Evolutionary conservation across 2,888 invertebrate species (phyloP), one percentile per base, ranked within the genome.

Genomic region (Syrista parreyssii): DNA sequence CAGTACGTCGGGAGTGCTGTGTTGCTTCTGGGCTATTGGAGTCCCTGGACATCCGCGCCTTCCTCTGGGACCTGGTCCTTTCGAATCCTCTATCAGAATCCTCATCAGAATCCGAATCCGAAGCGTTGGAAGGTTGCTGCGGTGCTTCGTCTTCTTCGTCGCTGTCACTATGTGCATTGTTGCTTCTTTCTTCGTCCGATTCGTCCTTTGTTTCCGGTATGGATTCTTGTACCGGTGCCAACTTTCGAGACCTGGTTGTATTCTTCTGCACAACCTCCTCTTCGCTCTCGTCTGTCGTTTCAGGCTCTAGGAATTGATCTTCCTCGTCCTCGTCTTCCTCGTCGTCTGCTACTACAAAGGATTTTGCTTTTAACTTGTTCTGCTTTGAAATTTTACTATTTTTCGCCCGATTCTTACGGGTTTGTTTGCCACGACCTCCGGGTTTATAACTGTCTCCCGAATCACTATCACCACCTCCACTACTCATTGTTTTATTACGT

Each of bases 391-490:
- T 81, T 80, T 86, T 89, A 77, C 82, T 85, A 73, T 89, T 90
- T 78, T 89, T 90, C 1, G 87, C 86, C 15, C 89, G 87, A 81
- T 85, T 87, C 78, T 86, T 90, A 12, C 87, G 87, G 12, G 87
- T 87, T 75, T 88, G 88, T 74, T 89, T 91, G 9, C 89, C 88
- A 32, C 89, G 89, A 30, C 84, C 89, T 74, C 91, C 92, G 12
- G 93, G 93, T 77, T 93, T 93, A 82, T 93, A 94, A 84, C 92
- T 92, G 30, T 94, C 94, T 81, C 93, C 94, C 0, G 94, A 94
- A 84, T 93, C 93, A 79, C 92, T 91, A 55, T 91, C 92, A 68
- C 82, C 82, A 31, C 80, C 83, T 68, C 85, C 88, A 76, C 90
- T 91, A 68, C 83, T 88, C 80, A 84, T 85, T 36, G 83, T 84